These are phyloP conservation scores for Zeuzera pyrina DNA, from an alignment of 2,888 invertebrate species.

Conservation along the genomic window DNA sequence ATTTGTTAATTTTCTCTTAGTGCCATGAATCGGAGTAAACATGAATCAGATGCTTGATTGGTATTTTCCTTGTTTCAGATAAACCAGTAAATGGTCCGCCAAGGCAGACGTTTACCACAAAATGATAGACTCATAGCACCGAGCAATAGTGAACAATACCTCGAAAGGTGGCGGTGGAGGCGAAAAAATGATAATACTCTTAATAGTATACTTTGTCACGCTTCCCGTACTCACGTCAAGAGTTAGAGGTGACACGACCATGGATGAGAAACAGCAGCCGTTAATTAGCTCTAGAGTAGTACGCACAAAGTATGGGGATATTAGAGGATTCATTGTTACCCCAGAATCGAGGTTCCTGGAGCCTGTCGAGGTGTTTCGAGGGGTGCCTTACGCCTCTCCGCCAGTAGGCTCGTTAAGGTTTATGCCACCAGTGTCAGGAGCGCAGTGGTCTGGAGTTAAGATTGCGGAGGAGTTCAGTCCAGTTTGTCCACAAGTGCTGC, in stretches of 20 bases:
- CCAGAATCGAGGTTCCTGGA: conserved; percentile 86
- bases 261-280: conserved; percentile 64
- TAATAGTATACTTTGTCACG: conserved; percentile 61
- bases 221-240: conserved; percentile 59
- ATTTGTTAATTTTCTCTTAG: too few relatives aligned
- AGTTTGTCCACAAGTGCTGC: conserved; percentile 93
- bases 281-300: conserved; percentile 87
- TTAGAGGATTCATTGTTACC: conserved; percentile 88
- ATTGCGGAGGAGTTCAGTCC: conserved; percentile 90
- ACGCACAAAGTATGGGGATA: conserved; percentile 89
- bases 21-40: too few relatives aligned
- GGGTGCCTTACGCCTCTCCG: conserved; percentile 95
- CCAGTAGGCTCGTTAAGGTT: conserved; percentile 91
- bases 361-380: conserved; percentile 93
- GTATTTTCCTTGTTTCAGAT: conserved; percentile 65
- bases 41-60: too few relatives aligned
- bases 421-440: conserved; percentile 96
- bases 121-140: conserved; percentile 67
- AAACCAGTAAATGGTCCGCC: conserved; percentile 44
- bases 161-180: conserved; percentile 48
- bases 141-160: conserved; percentile 36
- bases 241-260: conserved; percentile 60
- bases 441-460: conserved; percentile 92
- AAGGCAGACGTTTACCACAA: conserved; percentile 29
- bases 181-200: conserved; percentile 62